phyloP scores from a whole-genome alignment of 1,140 invertebrate species.

The Solen grandis region DNA sequence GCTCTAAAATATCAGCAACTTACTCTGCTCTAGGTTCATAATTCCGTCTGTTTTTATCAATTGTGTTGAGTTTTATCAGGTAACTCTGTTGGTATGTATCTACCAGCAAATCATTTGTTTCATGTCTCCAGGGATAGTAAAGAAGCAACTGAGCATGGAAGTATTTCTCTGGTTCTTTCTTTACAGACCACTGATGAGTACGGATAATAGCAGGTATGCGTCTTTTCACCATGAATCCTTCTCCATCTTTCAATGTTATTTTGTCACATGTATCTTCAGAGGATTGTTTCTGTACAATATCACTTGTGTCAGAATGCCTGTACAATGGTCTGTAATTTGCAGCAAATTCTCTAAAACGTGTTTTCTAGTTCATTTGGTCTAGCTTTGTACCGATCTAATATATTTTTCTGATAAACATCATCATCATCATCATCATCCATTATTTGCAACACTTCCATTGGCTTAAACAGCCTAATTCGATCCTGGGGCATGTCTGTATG shows the following conservation, averaged over 20 bases:
- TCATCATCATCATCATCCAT: slow-evolving; percentile 14
- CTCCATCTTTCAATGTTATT: slow-evolving; percentile 10
- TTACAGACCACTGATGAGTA: slow-evolving; percentile 17
- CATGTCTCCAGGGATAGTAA: no score
- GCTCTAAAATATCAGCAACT: slow-evolving; percentile 11
- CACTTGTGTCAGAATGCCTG: neutral
- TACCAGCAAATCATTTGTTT: slow-evolving; percentile 27
- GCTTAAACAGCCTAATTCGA: neutral
- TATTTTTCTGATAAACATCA: no score
- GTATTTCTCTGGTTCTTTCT: slow-evolving; percentile 5
- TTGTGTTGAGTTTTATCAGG: neutral
- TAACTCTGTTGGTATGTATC: slow-evolving; percentile 21
- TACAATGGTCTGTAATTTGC: slow-evolving; percentile 1
- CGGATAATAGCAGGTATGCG: slow-evolving; percentile 22
- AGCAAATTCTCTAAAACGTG: neutral
- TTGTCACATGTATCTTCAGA: no score
- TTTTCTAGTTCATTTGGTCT: neutral
- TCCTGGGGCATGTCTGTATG: neutral
- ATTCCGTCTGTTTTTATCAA: neutral
- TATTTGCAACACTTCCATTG: slow-evolving; percentile 6
- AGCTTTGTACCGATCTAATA: neutral
- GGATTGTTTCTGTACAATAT: neutral
- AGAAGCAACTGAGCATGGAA: slow-evolving; percentile 5
- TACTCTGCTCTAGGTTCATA: slow-evolving; percentile 19
- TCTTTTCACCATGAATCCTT: slow-evolving; percentile 24